phyloP scores from a whole-genome alignment of 2,113 vertebrate genomes.

The Turdus rufiventris region DNA sequence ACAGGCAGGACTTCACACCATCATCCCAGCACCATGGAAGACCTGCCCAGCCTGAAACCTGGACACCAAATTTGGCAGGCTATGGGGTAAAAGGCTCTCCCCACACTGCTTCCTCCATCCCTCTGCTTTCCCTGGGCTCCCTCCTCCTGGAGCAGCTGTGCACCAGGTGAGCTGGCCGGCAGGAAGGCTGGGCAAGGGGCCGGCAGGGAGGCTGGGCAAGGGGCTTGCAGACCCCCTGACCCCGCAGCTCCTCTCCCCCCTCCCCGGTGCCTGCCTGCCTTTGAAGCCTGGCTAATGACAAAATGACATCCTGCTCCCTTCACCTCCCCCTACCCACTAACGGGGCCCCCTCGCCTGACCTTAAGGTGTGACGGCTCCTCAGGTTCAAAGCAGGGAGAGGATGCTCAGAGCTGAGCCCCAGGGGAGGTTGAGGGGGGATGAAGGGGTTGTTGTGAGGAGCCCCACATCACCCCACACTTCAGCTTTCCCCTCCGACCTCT shows the following conservation, averaged over 20 bases:
- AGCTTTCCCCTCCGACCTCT: not conserved
- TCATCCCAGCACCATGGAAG: not conserved
- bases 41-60: not conserved
- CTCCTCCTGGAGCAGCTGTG: not conserved
- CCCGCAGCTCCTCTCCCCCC: not conserved
- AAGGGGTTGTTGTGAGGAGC: not conserved
- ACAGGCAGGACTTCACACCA: not conserved
- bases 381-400: conserved; percentile 40
- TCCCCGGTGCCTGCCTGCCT: not conserved
- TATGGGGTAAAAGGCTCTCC: not conserved
- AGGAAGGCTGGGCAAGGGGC: not conserved
- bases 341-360: conserved; percentile 16
- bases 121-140: not conserved
- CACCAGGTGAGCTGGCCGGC: not conserved
- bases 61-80: rapidly evolving
- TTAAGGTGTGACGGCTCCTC: conserved; percentile 41
- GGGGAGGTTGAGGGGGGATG: not conserved
- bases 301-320: conserved; percentile 56
- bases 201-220: not conserved
- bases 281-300: conserved; percentile 55
- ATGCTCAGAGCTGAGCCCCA: not conserved
- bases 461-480: not conserved
- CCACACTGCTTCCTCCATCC: not conserved
- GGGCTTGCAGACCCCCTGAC: not conserved
- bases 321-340: not conserved